Base-by-base conservation (phyloP, 1,140 invertebrate genomes). In the Drosophila athabasca region DNA sequence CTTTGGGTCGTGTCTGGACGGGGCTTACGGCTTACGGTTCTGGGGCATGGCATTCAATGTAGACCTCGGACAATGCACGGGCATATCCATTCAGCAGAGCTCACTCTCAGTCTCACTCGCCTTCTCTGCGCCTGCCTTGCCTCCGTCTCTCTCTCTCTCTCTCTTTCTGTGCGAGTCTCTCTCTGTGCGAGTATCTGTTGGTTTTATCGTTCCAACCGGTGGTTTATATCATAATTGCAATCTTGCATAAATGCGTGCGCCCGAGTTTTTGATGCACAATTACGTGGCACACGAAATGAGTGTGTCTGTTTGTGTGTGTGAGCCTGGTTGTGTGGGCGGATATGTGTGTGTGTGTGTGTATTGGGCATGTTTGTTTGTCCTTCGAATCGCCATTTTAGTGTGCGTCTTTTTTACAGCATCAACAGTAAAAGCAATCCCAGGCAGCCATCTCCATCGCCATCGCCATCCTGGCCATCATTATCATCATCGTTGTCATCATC, bases 201-300 rank as follows among this genome's bases (percentile, higher is more conserved):
- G 26, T 35, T 59, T 66, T 43, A 74, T 74, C 70, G 60, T 55
- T 55, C 60, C 78, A 53, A 72, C 79, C 78, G 79, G 67, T 80
- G 67, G 76, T 79, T 79, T 75, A 77, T 87, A 87, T 87, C 82
- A 82, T 87, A 87, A 87, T 87, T 87, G 82, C 78, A 87, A 87
- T 87, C 82, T 87, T 79, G 75, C 79, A 83, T 67, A 83, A 84
- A 76, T 83, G 76, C 62, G 79, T 67, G 17, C 55, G 65, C 58
- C 61, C 65, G 64, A 62, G 54, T 77, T 81, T 65, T 81, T 76
- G 65, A 79, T 70, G 80, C 50, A 76, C 64, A 76, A 73, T 76
- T 76, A 74, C 70, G 57, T 26, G 51, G 54, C 22, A 50, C 62
- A 41, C 58, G 41, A 64, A 73, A 57, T 75, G 50, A 45, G 50